Base-by-base conservation (phyloP, 2,113 vertebrate genomes). In the Girardinichthys multiradiatus region DNA sequence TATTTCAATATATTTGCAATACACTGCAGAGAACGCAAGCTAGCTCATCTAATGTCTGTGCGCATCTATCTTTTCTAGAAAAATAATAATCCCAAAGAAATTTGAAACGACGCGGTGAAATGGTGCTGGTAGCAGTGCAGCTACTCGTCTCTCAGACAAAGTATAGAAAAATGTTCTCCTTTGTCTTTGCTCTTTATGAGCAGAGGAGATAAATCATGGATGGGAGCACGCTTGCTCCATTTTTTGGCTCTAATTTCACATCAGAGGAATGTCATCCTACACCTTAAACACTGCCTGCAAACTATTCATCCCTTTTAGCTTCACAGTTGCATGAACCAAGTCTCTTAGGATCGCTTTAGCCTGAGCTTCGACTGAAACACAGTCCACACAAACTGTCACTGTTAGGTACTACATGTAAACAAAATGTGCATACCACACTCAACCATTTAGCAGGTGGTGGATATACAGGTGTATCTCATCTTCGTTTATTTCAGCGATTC, bases 391-490 rank as follows among this genome's bases (percentile, higher is more conserved):
- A 61, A 74, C 65, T 80, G 77, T 59, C 72, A 76, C 86, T 79
- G 70, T 80, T 62, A 85, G 80, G 81, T 84, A 87, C 74, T 88
- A 73, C 71, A 89, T 93, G 89, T 93, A 94, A 92, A 94, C 90
- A 91, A 81, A 86, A 90, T 87, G 84, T 86, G 85, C 77, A 86
- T 75, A 90, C 90, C 91, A 92, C 91, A 88, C 79, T 64, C 84
- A 61, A 89, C 92, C 87, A 87, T 91, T 88, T 90, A 91, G 80
- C 84, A 87, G 87, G 89, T 48, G 78, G 88, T 87, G 89, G 82
- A 27, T 58, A 31, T 35, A 57, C 48, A 54, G 21, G 48, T n/a
- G 24, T 8, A 54, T n/a, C 48, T 54, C 48, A 54, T 10, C n/a
- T 39, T 33, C 3, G 19, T 45, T 45, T 45, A 45, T 45, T 45